These are phyloP conservation scores for Myiozetetes cayanensis DNA, from an alignment of 2,113 vertebrate genomes.

Conservation along the genomic window DNA sequence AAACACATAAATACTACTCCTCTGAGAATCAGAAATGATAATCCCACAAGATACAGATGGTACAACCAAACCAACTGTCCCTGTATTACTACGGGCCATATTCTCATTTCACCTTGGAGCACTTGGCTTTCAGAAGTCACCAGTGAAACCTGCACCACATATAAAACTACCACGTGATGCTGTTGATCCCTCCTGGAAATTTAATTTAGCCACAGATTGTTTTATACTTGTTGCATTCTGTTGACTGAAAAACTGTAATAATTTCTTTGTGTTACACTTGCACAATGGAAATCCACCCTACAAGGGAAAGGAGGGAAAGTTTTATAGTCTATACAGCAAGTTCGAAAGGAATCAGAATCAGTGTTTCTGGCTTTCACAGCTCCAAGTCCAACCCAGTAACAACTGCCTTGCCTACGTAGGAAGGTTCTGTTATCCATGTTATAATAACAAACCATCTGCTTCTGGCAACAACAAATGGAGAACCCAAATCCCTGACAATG, in stretches of 20 bases:
- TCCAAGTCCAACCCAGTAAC: neutral
- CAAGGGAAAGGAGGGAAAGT: neutral
- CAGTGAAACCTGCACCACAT: neutral
- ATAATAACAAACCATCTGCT: neutral
- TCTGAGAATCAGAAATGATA: neutral
- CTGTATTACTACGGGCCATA: neutral
- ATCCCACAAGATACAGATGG: neutral
- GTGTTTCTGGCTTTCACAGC: neutral
- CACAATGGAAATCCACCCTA: neutral
- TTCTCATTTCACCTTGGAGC: accelerated
- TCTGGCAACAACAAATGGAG: neutral
- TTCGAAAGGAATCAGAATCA: neutral
- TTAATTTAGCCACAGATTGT: neutral
- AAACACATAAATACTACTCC: neutral
- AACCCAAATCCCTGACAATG: neutral
- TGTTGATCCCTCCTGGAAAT: neutral
- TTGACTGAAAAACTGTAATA: neutral
- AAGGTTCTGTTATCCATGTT: neutral
- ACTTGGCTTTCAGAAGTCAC: neutral
- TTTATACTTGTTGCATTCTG: neutral
- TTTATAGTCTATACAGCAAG: neutral
- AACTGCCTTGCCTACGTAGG: neutral
- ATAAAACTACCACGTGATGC: neutral
- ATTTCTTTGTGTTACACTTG: neutral
- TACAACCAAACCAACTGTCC: neutral